Percentiles rank a stretch among this genome's conserved stretches.
These are phyloP conservation scores for Hafferia zeledoni DNA, from an alignment of 2,797 vertebrate species.

Conservation along the genomic window DNA sequence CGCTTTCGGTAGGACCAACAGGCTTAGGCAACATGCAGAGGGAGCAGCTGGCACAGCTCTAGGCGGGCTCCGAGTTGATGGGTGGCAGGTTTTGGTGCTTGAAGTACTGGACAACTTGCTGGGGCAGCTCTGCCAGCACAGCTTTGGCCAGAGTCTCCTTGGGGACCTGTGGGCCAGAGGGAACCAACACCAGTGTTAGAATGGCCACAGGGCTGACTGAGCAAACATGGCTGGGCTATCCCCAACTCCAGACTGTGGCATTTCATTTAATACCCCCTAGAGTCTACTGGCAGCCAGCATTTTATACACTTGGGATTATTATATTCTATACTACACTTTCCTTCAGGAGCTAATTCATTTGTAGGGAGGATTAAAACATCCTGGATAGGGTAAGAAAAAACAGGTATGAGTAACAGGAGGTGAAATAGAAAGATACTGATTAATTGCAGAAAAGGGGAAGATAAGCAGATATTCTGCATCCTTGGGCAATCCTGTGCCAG, in stretches of 20 bases:
- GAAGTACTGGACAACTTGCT: constrained; percentile 98
- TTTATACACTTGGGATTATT: not conserved
- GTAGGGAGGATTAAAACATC: not conserved
- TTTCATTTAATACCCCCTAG: not conserved
- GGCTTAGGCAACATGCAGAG: constrained; percentile 81
- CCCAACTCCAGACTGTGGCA: not conserved
- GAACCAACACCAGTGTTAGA: not conserved
- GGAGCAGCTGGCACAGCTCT: constrained; percentile 53
- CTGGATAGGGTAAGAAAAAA: not conserved
- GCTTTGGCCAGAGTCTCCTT: constrained; percentile 98
- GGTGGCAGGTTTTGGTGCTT: constrained; percentile 94
- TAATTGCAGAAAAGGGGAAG: not conserved
- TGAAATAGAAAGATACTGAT: not conserved
- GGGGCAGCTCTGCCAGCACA: constrained; percentile 94
- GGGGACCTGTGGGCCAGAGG: constrained; percentile 83
- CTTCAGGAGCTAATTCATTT: not conserved
- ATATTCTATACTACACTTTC: not conserved
- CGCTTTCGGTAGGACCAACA: constrained; percentile 77
- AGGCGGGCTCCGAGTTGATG: constrained; percentile 85
- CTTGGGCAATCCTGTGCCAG: not conserved
- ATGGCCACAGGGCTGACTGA: fast-evolving
- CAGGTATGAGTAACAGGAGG: not conserved
- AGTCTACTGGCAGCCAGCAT: not conserved
- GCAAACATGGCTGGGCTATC: fast-evolving
- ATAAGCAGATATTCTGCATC: not conserved